These are phyloP conservation scores for Chymomyza caudatula DNA, from an alignment of 2,888 invertebrate genomes.

Conservation along the genomic window DNA sequence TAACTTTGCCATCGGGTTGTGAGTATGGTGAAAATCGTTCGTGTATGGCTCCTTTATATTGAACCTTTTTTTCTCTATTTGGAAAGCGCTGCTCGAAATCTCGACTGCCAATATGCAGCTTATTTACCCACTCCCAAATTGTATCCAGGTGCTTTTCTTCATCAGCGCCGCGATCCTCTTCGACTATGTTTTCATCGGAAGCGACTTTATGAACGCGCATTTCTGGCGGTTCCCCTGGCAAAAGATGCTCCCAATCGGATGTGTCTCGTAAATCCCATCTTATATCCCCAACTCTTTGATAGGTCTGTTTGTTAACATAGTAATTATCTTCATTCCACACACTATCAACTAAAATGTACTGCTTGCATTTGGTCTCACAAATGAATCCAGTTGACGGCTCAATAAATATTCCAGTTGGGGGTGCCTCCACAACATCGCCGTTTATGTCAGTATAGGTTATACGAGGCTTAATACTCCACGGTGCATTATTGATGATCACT, in stretches of 20 bases:
- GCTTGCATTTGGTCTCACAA: constrained; percentile 80
- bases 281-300: constrained; percentile 79
- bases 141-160: constrained; percentile 87
- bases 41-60: constrained; percentile 86
- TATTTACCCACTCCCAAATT: constrained; percentile 86
- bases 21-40: constrained; percentile 89
- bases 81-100: constrained; percentile 86
- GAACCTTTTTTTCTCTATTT: constrained; percentile 82
- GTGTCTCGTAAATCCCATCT: constrained; percentile 82
- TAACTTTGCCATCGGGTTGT: constrained; percentile 82
- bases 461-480: constrained; percentile 71
- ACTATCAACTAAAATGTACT: constrained; percentile 88
- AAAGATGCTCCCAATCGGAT: constrained; percentile 85
- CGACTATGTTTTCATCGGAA: constrained; percentile 79
- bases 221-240: constrained; percentile 84
- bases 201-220: constrained; percentile 70
- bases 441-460: constrained; percentile 63
- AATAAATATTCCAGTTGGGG: constrained; percentile 83
- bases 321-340: constrained; percentile 93
- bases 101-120: constrained; percentile 81
- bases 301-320: constrained; percentile 85
- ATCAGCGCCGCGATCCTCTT: constrained; percentile 76
- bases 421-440: constrained; percentile 68
- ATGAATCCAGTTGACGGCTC: constrained; percentile 89
- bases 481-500: constrained; percentile 80